phyloP scores from a whole-genome alignment of 2,797 vertebrate genomes.

The Molossus alvarezi region DNA sequence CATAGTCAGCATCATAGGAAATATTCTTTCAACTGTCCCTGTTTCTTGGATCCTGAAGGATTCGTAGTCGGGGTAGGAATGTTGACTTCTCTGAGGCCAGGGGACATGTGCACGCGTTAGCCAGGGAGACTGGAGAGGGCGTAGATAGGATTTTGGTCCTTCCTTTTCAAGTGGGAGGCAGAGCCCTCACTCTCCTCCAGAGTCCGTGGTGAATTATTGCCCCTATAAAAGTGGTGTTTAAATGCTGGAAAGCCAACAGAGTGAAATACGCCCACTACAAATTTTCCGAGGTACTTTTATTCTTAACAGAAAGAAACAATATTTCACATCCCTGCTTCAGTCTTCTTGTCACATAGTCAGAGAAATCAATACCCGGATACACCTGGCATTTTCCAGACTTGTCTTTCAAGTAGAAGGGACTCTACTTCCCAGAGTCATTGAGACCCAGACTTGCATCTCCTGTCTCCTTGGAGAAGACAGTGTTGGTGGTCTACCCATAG shows the following conservation, averaged over 20 bases:
- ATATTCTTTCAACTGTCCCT: neutral
- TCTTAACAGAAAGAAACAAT: slow-evolving; percentile 67
- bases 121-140: neutral
- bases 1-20: no score
- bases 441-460: neutral
- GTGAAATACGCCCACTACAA: slow-evolving; percentile 43
- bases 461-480: neutral
- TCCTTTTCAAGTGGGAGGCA: slow-evolving; percentile 3
- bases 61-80: neutral
- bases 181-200: slow-evolving; percentile 8
- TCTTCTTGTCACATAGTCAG: slow-evolving; percentile 50
- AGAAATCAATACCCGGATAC: slow-evolving; percentile 37
- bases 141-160: slow-evolving; percentile 19
- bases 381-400: neutral
- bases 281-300: slow-evolving; percentile 64
- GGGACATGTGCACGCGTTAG: neutral
- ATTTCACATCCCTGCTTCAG: slow-evolving; percentile 50
- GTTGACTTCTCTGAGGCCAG: neutral
- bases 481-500: neutral
- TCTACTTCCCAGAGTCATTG: neutral
- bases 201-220: slow-evolving; percentile 49
- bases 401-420: neutral
- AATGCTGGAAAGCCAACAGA: slow-evolving; percentile 56
- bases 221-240: slow-evolving; percentile 15
- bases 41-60: neutral